A percentile compares a stretch with the other conserved stretches of the same genome.
These are phyloP conservation scores for Zelleria hepariella DNA, from an alignment of 2,888 invertebrate species.

Conservation along the genomic window DNA sequence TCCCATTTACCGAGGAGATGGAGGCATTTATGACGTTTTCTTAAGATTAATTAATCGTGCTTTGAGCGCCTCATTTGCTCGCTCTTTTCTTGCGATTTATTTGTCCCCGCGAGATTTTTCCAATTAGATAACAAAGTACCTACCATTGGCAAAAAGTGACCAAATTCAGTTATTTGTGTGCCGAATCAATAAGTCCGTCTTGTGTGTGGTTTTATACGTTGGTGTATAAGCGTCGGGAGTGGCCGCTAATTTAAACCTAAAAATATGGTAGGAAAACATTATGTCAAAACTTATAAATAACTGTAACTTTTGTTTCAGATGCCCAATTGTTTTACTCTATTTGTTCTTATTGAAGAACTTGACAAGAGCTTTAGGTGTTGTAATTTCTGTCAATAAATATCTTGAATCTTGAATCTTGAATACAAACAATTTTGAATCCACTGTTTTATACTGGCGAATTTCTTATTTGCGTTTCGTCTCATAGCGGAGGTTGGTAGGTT, in stretches of 20 bases:
- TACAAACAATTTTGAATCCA: not conserved
- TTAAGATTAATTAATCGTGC: not conserved
- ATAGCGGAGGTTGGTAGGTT: not conserved
- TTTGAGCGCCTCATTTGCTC: not conserved
- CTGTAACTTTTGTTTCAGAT: not conserved
- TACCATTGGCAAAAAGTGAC: not conserved
- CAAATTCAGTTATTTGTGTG: not conserved
- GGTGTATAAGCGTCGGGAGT: too few relatives aligned
- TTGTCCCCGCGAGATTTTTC: too few relatives aligned
- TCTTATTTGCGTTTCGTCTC: not conserved
- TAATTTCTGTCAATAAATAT: not conserved
- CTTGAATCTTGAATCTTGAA: not conserved
- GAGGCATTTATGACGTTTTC: not conserved
- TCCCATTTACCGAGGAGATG: not conserved
- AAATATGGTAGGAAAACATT: too few relatives aligned
- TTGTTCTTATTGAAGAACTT: too few relatives aligned
- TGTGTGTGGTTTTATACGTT: too few relatives aligned
- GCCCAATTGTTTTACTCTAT: not conserved
- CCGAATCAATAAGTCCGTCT: too few relatives aligned
- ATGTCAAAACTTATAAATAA: not conserved
- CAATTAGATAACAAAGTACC: not conserved
- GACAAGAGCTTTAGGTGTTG: not conserved
- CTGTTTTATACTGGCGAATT: not conserved
- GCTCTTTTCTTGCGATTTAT: not conserved
- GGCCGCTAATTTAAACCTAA: too few relatives aligned